Evolutionary conservation across 92 coral and sea anemone species (phyloP).

Genomic region (Porites cylindrica): DNA sequence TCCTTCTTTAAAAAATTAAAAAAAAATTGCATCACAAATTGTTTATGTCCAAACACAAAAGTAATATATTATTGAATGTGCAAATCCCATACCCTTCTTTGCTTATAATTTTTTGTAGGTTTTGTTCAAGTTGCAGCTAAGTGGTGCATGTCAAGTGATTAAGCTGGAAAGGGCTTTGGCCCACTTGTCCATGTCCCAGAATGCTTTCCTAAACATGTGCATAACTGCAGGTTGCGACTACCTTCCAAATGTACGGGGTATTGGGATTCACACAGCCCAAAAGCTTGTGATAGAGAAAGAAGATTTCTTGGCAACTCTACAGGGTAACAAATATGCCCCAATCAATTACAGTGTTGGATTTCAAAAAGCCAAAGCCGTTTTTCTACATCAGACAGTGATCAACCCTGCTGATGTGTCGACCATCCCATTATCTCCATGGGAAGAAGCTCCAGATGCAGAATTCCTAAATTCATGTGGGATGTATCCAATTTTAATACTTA

Average conservation of each 20-base stretch:
- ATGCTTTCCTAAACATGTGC: constrained; percentile 38
- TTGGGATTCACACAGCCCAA: constrained; percentile 38
- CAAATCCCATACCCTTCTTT: neutral
- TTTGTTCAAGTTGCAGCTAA: constrained; percentile 51
- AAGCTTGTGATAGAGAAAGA: constrained; percentile 12
- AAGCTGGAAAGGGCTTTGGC: constrained; percentile 20
- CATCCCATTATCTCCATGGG: neutral
- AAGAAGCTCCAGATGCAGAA: neutral
- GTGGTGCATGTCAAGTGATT: constrained; percentile 43
- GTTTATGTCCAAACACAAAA: neutral
- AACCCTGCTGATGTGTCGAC: constrained; percentile 3
- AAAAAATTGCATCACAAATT: neutral
- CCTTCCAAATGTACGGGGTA: constrained; percentile 27
- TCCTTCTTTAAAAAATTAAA: neutral
- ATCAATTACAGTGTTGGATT: constrained; percentile 9
- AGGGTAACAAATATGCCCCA: neutral
- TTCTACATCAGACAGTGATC: constrained; percentile 22
- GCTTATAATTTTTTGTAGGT: constrained; percentile 25
- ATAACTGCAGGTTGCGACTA: constrained; percentile 53
- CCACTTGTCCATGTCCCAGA: constrained; percentile 28
- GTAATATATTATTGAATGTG: neutral
- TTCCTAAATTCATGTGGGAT: neutral
- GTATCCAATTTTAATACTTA: neutral
- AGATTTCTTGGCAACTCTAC: neutral
- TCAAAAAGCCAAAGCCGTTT: constrained; percentile 28